Conservation (phyloP, 35 echinoderm and acorn worm genomes). For the Diadema setosum region DNA sequence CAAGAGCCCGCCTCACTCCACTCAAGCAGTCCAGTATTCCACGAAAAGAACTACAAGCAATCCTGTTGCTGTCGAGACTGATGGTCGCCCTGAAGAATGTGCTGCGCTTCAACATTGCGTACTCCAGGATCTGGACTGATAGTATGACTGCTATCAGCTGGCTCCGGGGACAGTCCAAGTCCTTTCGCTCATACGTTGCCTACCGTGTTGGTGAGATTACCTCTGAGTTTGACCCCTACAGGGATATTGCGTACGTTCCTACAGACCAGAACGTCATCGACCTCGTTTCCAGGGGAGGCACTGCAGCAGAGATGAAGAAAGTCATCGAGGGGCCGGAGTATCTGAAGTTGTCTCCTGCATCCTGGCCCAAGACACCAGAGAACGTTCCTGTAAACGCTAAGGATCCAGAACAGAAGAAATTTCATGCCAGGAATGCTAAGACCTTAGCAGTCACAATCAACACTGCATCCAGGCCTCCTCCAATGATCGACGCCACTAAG, state of each 20-base stretch:
- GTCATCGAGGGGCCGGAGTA: background rate
- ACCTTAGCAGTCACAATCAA: slow-evolving; percentile 18
- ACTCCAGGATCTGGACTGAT: slow-evolving; percentile 41
- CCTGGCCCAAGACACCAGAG: background rate
- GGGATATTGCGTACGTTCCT: background rate
- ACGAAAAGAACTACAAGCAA: slow-evolving; percentile 53
- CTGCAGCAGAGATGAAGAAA: background rate
- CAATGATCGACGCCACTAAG: slow-evolving; percentile 27
- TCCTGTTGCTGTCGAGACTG: slow-evolving; percentile 9
- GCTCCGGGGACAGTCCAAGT: slow-evolving; percentile 19
- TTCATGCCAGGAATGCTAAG: slow-evolving; percentile 46
- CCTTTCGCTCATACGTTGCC: background rate
- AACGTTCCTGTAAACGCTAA: background rate
- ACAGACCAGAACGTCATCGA: background rate
- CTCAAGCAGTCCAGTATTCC: slow-evolving; percentile 54
- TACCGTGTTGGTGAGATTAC: background rate
- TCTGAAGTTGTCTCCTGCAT: background rate
- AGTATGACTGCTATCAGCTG: slow-evolving; percentile 40
- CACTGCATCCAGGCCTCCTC: background rate
- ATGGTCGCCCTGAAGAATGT: slow-evolving; percentile 23
- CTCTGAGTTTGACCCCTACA: background rate
- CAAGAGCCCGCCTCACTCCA: slow-evolving; percentile 22
- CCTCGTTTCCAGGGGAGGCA: background rate
- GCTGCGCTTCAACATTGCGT: slow-evolving; percentile 33
- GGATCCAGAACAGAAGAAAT: slow-evolving; percentile 18